Evolutionary conservation across 2,113 vertebrate genomes (phyloP), one percentile per base, ranked within the genome.

Genomic region (Podilymbus podiceps): DNA sequence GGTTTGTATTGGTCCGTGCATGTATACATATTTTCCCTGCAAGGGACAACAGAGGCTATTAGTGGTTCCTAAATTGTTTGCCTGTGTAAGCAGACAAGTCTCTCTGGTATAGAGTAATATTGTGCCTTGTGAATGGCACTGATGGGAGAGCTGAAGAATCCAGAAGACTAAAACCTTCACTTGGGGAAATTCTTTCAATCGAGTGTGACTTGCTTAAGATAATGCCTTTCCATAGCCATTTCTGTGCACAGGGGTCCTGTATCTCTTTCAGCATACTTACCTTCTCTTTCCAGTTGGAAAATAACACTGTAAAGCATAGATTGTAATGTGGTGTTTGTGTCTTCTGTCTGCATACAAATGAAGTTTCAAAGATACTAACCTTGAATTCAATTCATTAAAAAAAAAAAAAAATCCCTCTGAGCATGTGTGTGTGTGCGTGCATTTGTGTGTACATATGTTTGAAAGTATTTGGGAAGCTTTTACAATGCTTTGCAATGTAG

Each of bases 141-240:
- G 18, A 50, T 88, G 40, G 83, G 78, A 75, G n/a, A 50, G 27
- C 83, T 95, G 88, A 92, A 58, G 53, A 81, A 89, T 64, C 69
- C 31, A 33, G 44, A 58, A 85, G 73, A 95, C 89, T 72, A 83
- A 85, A 92, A 67, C 42, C 78, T 86, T 80, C 91, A 86, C 23
- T 72, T 94, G 31, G 79, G 66, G 90, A 96, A 97, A 95, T 85
- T 71, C 42, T 69, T 90, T 95, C 89, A 85, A 8, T 42, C 9
- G 6, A 15, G 20, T 42, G 63, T 53, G 75, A 85, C 95, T 90
- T 84, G 53, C 82, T 74, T 90, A 89, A 83, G 94, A 87, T 42
- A 55, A 50, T 44, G 53, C 46, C 16, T 88, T 95, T 72, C 38
- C 72, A 58, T 33, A 74, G 44, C 63, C 50, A 67, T 25, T 85